Base-by-base conservation (phyloP, 2,797 vertebrate genomes). In the Rhyacichthys aspro region DNA sequence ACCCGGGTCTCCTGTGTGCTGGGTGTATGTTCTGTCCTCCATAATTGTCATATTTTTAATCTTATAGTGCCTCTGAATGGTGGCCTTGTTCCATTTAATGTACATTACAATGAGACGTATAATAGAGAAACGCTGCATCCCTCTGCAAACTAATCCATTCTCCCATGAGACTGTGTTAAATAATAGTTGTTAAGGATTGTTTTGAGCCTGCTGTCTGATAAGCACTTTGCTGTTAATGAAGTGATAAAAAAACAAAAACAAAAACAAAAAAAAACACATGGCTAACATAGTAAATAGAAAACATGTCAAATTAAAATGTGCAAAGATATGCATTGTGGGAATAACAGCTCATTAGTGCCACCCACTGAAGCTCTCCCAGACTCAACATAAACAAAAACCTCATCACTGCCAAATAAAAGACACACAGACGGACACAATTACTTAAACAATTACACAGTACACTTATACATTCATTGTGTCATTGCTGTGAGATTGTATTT, bases 261-360 rank as follows among this genome's bases (percentile, higher is more conserved):
- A n/a, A n/a, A n/a, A n/a, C n/a, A n/a, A 23, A 23, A 23, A 28
- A 28, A 28, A 3, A 28, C 7, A 49, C 9, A 34, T 49, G 14
- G 33, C 28, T 4, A 19, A 37, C 3, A 38, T 19, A 12, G 12
- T 11, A 18, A 19, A 18, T 52, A 38, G 36, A 28, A 6, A 52
- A 37, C 9, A 34, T 38, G 49, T 52, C 28, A 36, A 19, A 14
- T 52, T 41, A 53, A 55, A 15, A 49, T 39, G 39, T 34, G 42
- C 9, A 17, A 19, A 45, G 44, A 53, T 17, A 9, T 14, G 7
- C 34, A 46, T 11, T 33, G 38, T 48, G 50, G 49, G 17, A 43
- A 11, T 48, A 33, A 2, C 11, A 19, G n/a, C 32, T 58, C 23
- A 55, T 55, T 55, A 55, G 53, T 55, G 53, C 53, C 53, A 43